Evolutionary conservation across 2,888 invertebrate species (phyloP).

Genomic region (Sinotaia quadrata): DNA sequence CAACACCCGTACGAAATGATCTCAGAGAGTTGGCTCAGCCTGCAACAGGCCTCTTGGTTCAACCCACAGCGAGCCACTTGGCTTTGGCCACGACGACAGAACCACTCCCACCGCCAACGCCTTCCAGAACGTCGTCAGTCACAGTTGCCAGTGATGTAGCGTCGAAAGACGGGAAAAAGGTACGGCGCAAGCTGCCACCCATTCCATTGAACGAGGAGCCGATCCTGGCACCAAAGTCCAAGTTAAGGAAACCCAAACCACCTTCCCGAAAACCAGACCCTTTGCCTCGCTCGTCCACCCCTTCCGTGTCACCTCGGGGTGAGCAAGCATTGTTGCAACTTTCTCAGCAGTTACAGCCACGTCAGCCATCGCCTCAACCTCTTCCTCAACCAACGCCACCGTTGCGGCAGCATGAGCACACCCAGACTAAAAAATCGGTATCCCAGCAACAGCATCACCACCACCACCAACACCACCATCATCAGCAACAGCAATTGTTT

Average conservation of each 20-base stretch:
- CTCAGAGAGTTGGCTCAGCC: not conserved
- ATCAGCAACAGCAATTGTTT: constrained; percentile 14
- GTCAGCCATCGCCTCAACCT: constrained; percentile 4
- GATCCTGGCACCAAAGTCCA: constrained; percentile 39
- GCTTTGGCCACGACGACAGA: not conserved
- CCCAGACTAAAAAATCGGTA: too few relatives aligned
- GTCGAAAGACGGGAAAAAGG: constrained; percentile 33
- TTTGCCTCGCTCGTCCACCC: not conserved
- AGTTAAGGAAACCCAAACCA: constrained; percentile 29
- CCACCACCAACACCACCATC: constrained; percentile 1
- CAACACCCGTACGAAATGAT: not conserved
- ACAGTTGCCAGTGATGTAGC: not conserved
- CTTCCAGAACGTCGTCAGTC: not conserved
- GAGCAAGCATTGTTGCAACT: not conserved
- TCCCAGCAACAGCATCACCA: not conserved
- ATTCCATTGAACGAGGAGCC: constrained; percentile 60
- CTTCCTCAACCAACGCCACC: not conserved
- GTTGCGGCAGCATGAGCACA: not conserved
- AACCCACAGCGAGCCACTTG: constrained; percentile 28
- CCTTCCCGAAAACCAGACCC: constrained; percentile 20
- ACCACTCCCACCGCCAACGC: not conserved
- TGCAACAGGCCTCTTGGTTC: not conserved
- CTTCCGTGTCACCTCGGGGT: not conserved
- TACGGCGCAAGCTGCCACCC: constrained; percentile 60
- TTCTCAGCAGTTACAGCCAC: too few relatives aligned